Evolutionary conservation across 2,797 vertebrate genomes (phyloP).

Genomic region (Clarias pachynema): DNA sequence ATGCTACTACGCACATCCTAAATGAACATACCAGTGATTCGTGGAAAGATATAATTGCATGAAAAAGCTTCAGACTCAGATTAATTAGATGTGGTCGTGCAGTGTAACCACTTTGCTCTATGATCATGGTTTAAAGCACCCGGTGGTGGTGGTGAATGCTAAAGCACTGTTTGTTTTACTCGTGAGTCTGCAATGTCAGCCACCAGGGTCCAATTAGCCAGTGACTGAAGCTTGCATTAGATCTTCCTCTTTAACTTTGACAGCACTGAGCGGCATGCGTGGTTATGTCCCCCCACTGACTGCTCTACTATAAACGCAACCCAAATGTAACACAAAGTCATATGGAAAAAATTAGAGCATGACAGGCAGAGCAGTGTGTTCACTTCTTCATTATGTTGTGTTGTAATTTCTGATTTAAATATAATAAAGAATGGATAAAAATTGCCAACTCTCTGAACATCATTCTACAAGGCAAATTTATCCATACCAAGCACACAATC

Average conservation of each 20-base stretch:
- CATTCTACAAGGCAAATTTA: neutral
- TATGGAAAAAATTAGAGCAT: neutral
- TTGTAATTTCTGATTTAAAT: slow-evolving; percentile 6
- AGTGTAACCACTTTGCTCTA: slow-evolving; percentile 74
- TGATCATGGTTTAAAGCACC: slow-evolving; percentile 79
- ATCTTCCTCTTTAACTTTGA: slow-evolving; percentile 74
- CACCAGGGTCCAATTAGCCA: slow-evolving; percentile 92
- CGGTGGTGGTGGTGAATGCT: slow-evolving; percentile 74
- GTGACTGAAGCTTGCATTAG: slow-evolving; percentile 84
- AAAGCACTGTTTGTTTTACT: slow-evolving; percentile 91
- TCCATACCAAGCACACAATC: neutral
- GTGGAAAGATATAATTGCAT: slow-evolving; percentile 72
- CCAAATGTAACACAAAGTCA: slow-evolving; percentile 24
- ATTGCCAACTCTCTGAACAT: neutral
- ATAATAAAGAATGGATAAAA: slow-evolving; percentile 5
- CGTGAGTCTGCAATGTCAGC: slow-evolving; percentile 81
- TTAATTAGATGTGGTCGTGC: slow-evolving; percentile 84
- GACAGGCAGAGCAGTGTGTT: slow-evolving; percentile 1
- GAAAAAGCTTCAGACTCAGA: slow-evolving; percentile 72
- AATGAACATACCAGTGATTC: slow-evolving; percentile 82
- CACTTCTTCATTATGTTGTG: neutral
- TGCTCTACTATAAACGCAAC: slow-evolving; percentile 64
- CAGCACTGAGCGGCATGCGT: slow-evolving; percentile 74
- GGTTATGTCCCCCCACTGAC: slow-evolving; percentile 82
- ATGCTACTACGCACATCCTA: slow-evolving; percentile 80